Conservation (phyloP, 1,140 invertebrate genomes). For the Neodiprion lecontei region DNA sequence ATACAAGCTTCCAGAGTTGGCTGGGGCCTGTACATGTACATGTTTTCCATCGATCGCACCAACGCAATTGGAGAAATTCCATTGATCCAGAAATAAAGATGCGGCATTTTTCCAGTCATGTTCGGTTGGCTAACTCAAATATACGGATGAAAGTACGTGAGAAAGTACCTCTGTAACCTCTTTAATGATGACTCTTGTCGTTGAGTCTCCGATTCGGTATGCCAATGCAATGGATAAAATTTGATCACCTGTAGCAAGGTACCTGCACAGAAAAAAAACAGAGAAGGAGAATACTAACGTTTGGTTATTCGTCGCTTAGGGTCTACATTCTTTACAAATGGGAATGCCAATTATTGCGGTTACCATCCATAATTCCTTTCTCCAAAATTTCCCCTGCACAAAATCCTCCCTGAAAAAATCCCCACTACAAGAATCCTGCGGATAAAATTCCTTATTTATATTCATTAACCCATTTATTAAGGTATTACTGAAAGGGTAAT, state of each 20-base stretch:
- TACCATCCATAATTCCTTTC: too few relatives aligned
- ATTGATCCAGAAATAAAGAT: constrained; percentile 38
- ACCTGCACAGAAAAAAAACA: background rate
- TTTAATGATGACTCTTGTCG: constrained; percentile 6
- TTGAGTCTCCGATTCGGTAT: background rate
- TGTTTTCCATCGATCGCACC: constrained; percentile 54
- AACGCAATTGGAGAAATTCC: constrained; percentile 50
- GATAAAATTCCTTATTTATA: too few relatives aligned
- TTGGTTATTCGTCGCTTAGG: background rate
- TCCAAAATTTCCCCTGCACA: too few relatives aligned
- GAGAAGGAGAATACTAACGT: background rate
- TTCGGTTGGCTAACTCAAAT: constrained; percentile 25
- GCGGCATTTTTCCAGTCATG: constrained; percentile 45
- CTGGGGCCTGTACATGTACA: constrained; percentile 36
- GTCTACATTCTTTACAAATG: background rate
- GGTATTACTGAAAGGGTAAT: too few relatives aligned
- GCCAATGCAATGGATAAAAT: background rate
- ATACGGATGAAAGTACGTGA: constrained; percentile 11
- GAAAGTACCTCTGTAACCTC: constrained; percentile 15
- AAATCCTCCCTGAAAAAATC: too few relatives aligned
- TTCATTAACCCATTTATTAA: too few relatives aligned
- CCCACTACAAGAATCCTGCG: too few relatives aligned
- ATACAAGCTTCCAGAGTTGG: constrained; percentile 42
- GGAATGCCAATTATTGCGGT: background rate
- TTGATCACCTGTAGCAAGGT: constrained; percentile 3